phyloP scores from a whole-genome alignment of 2,888 invertebrate species.

The Cheilosia vulpina region DNA sequence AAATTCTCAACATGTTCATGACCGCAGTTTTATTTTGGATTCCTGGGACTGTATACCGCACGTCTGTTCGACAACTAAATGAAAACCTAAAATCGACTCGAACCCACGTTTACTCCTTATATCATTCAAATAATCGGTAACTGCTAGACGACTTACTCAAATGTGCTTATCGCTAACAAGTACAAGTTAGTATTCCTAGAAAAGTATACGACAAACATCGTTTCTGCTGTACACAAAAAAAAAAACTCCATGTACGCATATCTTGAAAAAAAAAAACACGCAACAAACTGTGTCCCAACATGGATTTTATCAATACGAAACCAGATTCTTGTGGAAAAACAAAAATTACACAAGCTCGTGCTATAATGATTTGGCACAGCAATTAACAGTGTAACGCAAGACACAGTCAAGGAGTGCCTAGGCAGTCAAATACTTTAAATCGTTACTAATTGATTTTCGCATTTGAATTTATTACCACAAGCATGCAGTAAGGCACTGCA shows the following conservation, averaged over 20 bases:
- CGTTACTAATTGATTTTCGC: conserved; percentile 69
- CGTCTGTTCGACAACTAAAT: not conserved
- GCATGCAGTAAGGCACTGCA: conserved; percentile 9
- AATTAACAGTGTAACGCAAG: conserved; percentile 56
- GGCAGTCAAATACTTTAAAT: conserved; percentile 63
- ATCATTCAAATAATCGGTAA: conserved; percentile 14
- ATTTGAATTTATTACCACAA: conserved; percentile 54
- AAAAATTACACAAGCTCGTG: conserved; percentile 5
- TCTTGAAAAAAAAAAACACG: conserved; percentile 45
- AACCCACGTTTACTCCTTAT: not conserved
- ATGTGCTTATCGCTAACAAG: conserved; percentile 8
- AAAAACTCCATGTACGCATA: conserved; percentile 17
- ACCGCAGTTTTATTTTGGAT: not conserved
- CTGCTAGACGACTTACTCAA: conserved; percentile 38
- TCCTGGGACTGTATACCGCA: not conserved
- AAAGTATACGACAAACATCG: not conserved
- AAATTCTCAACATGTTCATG: not conserved
- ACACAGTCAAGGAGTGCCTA: conserved; percentile 64
- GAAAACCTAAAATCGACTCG: not conserved
- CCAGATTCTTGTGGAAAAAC: conserved; percentile 41
- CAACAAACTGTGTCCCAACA: conserved; percentile 56
- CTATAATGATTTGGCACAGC: conserved; percentile 50
- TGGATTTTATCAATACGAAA: conserved; percentile 52
- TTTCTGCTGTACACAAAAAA: conserved; percentile 2
- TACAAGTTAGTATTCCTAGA: too few relatives aligned